Base-by-base conservation (phyloP, 2,888 invertebrate genomes). In the Drosophila algonquin region DNA sequence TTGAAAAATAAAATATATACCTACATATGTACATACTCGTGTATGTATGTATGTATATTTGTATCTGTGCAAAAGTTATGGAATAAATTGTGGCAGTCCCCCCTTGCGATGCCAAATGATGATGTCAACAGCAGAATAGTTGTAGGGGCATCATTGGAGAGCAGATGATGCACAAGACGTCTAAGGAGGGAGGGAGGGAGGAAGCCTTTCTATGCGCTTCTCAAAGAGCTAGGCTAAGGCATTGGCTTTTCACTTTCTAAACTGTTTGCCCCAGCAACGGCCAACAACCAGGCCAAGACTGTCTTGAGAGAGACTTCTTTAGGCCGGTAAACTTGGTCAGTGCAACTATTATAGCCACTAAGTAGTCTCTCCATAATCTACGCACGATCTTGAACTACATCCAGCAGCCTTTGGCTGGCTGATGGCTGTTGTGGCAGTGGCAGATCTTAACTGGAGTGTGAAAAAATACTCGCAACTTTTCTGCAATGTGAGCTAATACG, bases 351-450 rank as follows among this genome's bases (percentile, higher is more conserved):
- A 56, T 27, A n/a, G 40, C 7, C 40, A n/a, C 14, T n/a, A 14
- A 35, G 40, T 45, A 35, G 46, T 70, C 21, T 32, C 55, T 30
- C n/a, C 32, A 14, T n/a, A 21, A 8, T 71, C 67, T 73, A 71
- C 73, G 83, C 77, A 64, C 76, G 83, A 84, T 89, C 83, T 84
- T 84, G 83, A 84, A 81, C 83, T 73, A 84, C 48, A 77, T 84
- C 16, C 52, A 54, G 16, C 45, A 50, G 45, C 61, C 48, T 54
- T 53, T 47, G 53, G 51, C 77, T 64, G 21, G 21, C 21, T 21
- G 21, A 21, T 21, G 21, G 21, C 21, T 21, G 21, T 21, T 21
- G 21, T 21, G 21, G 21, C 21, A 21, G 32, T 47, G 68, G 71
- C 50, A 54, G 57, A 72, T 58, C 87, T 78, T 70, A 83, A 89